Percentiles rank a stretch among this genome's conserved stretches.
Conservation (phyloP, 2,113 vertebrate genomes). For the Chloroceryle aenea region DNA sequence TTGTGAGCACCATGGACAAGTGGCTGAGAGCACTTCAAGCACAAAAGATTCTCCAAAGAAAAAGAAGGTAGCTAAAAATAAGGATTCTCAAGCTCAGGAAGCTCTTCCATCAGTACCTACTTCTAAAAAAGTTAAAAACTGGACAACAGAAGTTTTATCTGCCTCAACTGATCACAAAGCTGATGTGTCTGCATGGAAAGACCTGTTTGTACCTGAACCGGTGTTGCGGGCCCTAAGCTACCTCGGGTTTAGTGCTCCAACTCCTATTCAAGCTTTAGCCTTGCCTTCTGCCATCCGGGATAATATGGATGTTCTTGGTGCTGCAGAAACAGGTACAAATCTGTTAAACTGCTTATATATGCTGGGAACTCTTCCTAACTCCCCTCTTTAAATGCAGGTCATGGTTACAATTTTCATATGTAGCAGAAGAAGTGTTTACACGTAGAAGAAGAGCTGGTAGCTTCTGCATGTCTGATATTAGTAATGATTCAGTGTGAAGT, state of each 20-base stretch:
- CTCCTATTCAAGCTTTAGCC: constrained; percentile 91
- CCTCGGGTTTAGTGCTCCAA: constrained; percentile 91
- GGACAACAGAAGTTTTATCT: constrained; percentile 78
- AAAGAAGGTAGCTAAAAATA: constrained; percentile 68
- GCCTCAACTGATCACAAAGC: constrained; percentile 61
- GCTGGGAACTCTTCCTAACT: not conserved
- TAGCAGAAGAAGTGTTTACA: not conserved
- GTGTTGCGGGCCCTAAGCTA: constrained; percentile 87
- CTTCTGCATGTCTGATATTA: not conserved
- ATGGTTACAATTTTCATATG: not conserved
- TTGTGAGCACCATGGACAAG: not conserved
- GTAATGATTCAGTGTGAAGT: not conserved
- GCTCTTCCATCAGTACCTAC: not conserved
- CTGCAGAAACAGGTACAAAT: constrained; percentile 92
- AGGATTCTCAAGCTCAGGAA: constrained; percentile 5
- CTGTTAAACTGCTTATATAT: not conserved
- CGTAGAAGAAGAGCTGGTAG: not conserved
- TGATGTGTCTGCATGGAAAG: constrained; percentile 90
- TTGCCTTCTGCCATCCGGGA: constrained; percentile 93
- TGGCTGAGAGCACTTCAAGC: not conserved
- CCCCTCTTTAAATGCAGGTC: not conserved
- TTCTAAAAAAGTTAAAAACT: constrained; percentile 83
- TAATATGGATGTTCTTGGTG: constrained; percentile 90
- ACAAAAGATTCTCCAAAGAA: constrained; percentile 31
- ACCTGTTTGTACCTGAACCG: constrained; percentile 88